Evolutionary conservation across 2,797 vertebrate species (phyloP).

Genomic region (Gobionotothen gibberifrons): DNA sequence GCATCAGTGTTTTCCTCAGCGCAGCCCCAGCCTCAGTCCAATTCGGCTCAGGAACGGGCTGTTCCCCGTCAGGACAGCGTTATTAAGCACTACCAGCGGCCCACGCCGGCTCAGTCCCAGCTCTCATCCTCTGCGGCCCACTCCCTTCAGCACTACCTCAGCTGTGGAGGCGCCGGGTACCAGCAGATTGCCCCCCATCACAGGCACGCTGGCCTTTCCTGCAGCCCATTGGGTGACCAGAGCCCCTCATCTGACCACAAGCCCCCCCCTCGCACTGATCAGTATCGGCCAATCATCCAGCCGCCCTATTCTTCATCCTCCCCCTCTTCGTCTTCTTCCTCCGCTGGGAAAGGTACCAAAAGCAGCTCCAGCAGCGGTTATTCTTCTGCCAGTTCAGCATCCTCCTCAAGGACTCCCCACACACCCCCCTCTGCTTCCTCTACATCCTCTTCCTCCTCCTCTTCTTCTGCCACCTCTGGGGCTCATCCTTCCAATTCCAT

Average conservation of each 20-base stretch:
- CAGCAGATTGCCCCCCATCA: constrained; percentile 89
- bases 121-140: constrained; percentile 90
- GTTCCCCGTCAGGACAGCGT: constrained; percentile 95
- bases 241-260: constrained; percentile 88
- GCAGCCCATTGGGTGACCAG: constrained; percentile 92
- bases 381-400: constrained; percentile 86
- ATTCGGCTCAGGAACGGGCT: constrained; percentile 89
- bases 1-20: constrained; percentile 91
- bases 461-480: constrained; percentile 89
- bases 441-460: constrained; percentile 87
- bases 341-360: constrained; percentile 84
- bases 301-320: constrained; percentile 86
- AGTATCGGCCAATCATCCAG: constrained; percentile 94
- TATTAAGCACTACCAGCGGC: constrained; percentile 96
- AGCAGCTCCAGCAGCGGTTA: constrained; percentile 89
- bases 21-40: constrained; percentile 84
- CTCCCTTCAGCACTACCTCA: constrained; percentile 94
- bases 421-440: constrained; percentile 87
- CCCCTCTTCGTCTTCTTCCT: constrained; percentile 81
- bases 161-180: constrained; percentile 91
- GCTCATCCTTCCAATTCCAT: constrained; percentile 84
- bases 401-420: constrained; percentile 88
- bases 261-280: constrained; percentile 78
- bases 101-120: constrained; percentile 88
- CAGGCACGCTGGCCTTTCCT: constrained; percentile 90